These are phyloP conservation scores for Cephus rjabovi DNA, from an alignment of 2,888 invertebrate genomes.

Conservation along the genomic window DNA sequence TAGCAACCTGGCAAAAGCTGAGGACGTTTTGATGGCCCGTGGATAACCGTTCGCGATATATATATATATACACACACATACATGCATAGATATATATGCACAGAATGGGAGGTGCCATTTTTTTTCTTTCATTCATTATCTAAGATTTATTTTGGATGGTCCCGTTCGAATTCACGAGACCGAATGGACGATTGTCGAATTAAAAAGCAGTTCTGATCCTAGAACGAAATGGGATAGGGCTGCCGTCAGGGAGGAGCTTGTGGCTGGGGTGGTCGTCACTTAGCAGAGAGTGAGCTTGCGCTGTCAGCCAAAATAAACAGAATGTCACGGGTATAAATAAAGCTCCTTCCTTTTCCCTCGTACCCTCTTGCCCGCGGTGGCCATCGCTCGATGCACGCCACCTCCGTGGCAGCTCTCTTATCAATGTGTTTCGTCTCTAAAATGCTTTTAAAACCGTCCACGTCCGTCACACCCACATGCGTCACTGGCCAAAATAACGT, in stretches of 20 bases:
- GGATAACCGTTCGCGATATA: not conserved
- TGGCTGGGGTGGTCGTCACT: constrained; percentile 39
- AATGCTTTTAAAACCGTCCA: constrained; percentile 32
- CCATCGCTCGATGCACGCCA: constrained; percentile 14
- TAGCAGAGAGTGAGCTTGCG: constrained; percentile 40
- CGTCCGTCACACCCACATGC: constrained; percentile 6
- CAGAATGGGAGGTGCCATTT: not conserved
- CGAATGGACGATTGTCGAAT: not conserved
- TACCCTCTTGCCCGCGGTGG: constrained; percentile 16
- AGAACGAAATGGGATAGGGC: constrained; percentile 18
- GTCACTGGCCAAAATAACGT: constrained; percentile 6
- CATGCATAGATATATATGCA: not conserved
- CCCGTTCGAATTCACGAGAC: not conserved
- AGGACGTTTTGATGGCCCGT: not conserved
- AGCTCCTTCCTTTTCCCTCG: constrained; percentile 47
- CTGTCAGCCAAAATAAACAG: constrained; percentile 63
- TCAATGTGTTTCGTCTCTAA: constrained; percentile 34
- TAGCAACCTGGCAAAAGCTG: not conserved
- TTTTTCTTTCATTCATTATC: not conserved
- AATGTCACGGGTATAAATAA: constrained; percentile 63
- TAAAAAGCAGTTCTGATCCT: not conserved
- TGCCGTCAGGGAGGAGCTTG: constrained; percentile 15
- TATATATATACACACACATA: not conserved
- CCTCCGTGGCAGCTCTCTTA: constrained; percentile 25
- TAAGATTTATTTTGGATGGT: not conserved